Percentiles rank a stretch among this genome's conserved stretches.
These are phyloP conservation scores for Dromaius novaehollandiae DNA, from an alignment of 2,113 vertebrate genomes.

Conservation along the genomic window DNA sequence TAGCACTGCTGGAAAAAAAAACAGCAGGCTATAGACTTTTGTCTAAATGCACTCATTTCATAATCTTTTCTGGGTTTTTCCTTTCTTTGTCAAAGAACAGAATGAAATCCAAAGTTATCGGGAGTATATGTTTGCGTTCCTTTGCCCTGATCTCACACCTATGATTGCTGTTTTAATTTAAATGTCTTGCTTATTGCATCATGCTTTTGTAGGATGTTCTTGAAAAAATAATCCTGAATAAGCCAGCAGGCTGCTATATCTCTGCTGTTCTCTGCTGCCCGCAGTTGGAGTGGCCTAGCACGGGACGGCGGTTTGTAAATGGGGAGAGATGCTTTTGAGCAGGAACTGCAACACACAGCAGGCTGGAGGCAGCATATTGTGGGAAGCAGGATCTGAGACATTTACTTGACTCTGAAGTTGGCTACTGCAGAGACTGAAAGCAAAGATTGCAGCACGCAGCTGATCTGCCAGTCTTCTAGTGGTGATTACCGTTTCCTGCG, in stretches of 20 bases:
- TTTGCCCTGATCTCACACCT: background rate
- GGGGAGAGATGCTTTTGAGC: fast-evolving
- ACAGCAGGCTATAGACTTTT: background rate
- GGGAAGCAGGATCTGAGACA: background rate
- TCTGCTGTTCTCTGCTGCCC: background rate
- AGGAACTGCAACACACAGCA: fast-evolving
- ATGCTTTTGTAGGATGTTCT: background rate
- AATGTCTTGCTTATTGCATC: fast-evolving
- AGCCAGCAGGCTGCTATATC: background rate
- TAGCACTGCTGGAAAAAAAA: background rate
- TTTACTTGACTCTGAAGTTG: background rate
- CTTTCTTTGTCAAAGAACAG: background rate
- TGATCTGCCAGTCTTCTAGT: background rate
- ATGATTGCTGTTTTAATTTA: background rate
- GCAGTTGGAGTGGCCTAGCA: fast-evolving
- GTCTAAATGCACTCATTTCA: background rate
- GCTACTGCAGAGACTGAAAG: background rate
- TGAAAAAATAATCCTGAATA: background rate
- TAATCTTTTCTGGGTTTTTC: background rate
- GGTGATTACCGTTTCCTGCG: background rate
- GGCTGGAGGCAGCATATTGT: background rate
- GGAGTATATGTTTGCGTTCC: background rate
- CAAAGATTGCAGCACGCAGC: fast-evolving
- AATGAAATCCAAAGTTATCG: background rate
- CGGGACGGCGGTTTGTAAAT: fast-evolving